These are phyloP conservation scores for Leiothrix lutea DNA, from an alignment of 2,113 vertebrate genomes.

Conservation along the genomic window DNA sequence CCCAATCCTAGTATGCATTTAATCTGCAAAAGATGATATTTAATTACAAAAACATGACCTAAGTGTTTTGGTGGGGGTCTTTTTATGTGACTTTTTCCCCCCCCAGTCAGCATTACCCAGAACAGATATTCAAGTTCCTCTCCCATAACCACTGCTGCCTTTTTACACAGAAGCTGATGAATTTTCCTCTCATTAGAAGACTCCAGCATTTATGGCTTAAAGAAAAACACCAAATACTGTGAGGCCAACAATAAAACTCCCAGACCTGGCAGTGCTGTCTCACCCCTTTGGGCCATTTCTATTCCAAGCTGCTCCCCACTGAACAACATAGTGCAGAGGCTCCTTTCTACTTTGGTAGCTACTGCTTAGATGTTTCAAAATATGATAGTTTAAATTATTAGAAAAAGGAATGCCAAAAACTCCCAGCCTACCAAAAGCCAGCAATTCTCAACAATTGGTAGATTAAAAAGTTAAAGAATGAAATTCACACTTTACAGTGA, in stretches of 20 bases:
- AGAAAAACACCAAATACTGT: neutral
- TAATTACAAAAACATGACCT: neutral
- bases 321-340: neutral
- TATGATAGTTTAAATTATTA: neutral
- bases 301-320: neutral
- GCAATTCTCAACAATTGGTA: neutral
- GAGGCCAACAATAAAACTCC: neutral
- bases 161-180: neutral
- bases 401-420: neutral
- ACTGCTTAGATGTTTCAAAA: neutral
- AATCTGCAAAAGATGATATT: neutral
- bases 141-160: neutral
- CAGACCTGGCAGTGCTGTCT: neutral
- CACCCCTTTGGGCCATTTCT: neutral
- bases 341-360: neutral
- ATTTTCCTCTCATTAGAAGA: neutral
- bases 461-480: neutral
- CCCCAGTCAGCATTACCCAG: neutral
- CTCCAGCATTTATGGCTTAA: neutral
- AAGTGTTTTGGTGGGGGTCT: neutral
- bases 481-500: neutral
- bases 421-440: neutral
- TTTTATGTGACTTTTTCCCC: neutral
- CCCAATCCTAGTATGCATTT: neutral
- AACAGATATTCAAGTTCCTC: neutral